Base-by-base conservation (phyloP, 2,888 invertebrate genomes). In the Aphodius sticticus region DNA sequence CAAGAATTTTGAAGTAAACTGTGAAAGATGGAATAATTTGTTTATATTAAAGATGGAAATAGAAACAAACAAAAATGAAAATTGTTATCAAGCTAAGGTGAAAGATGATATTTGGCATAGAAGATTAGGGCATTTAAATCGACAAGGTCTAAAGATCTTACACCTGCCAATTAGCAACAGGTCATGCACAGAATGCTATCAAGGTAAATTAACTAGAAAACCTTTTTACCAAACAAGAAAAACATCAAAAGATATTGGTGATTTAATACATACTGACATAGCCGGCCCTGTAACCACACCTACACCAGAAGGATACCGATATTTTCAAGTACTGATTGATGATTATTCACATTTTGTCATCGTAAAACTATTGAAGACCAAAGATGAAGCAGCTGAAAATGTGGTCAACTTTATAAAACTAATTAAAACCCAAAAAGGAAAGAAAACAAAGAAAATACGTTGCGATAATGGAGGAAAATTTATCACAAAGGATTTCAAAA, bases 291-390 rank as follows among this genome's bases (percentile, higher is more conserved):
- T 70, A 70, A 69, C 26, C n/a, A 15, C 69, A 12, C 75, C 69
- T 69, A 83, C 81, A 26, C 16, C 16, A 69, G 80, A 82, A 78
- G 80, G 82, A 15, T 36, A 81, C 74, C 78, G 72, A 79, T 82
- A 83, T 78, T 83, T 81, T 82, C 79, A 82, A 77, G 80, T 81
- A 53, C 69, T 83, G 75, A 82, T 83, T n/a, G 82, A 82, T 82
- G 81, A 82, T 78, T 83, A 69, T 71, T 82, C 82, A 71, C 81
- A 83, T 81, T 82, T 81, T 79, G 35, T 70, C 38, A 74, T 70
- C 2, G 38, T 38, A 74, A 78, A 37, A 26, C 15, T 35, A 72
- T 74, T 36, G 38, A 38, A 74, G 37, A 78, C 35, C 70, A 70
- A 53, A 80, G 76, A 69, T 70, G 81, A 81, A 70, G 80, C 77